Evolutionary conservation across 1,140 invertebrate genomes (phyloP).

Genomic region (Heliconius eleuchia): DNA sequence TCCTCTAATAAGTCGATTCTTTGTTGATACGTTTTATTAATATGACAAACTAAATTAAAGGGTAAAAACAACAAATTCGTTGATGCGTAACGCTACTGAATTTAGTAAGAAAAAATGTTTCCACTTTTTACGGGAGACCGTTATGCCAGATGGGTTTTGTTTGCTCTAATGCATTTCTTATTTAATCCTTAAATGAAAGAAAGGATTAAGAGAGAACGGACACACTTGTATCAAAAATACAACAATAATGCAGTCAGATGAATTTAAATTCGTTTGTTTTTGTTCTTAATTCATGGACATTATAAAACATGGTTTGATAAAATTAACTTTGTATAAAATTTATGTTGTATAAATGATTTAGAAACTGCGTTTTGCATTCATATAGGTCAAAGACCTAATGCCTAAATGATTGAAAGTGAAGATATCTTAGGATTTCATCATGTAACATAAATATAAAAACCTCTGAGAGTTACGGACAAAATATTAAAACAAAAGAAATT

Average conservation of each 20-base stretch:
- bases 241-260: no score
- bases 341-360: no score
- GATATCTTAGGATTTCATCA: neutral
- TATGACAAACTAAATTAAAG: conserved; percentile 43
- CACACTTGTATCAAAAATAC: neutral
- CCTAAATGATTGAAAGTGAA: neutral
- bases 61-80: conserved; percentile 31
- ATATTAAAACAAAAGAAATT: conserved; percentile 74
- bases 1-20: neutral
- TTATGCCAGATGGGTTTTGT: conserved; percentile 72
- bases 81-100: conserved; percentile 71
- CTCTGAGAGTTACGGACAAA: conserved; percentile 54
- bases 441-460: conserved; percentile 21
- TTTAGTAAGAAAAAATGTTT: conserved; percentile 63
- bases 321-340: no score
- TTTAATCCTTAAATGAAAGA: neutral
- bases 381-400: neutral
- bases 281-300: no score
- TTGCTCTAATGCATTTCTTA: conserved; percentile 47
- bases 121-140: conserved; percentile 60
- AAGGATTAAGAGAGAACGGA: neutral
- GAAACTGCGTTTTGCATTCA: neutral
- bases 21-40: conserved; percentile 3
- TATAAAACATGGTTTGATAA: no score
- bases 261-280: no score